These are phyloP conservation scores for Tragelaphus strepsiceros DNA, from an alignment of 2,113 vertebrate species.

Conservation along the genomic window DNA sequence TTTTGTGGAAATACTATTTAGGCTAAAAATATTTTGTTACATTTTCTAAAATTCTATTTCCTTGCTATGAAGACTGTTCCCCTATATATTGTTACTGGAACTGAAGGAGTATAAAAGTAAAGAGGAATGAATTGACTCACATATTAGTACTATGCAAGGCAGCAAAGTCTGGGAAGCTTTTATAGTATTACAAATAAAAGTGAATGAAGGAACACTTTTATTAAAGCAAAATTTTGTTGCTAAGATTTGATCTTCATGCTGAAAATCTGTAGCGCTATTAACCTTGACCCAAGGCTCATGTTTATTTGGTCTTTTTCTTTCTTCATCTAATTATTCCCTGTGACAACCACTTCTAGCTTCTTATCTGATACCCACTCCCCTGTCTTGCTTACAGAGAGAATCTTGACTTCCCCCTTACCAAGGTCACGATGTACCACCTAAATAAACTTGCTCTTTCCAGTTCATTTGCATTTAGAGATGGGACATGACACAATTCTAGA, in stretches of 20 bases:
- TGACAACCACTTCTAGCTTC: neutral
- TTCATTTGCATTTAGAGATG: neutral
- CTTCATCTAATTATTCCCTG: neutral
- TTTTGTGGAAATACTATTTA: neutral
- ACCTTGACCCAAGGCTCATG: neutral
- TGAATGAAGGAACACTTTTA: neutral
- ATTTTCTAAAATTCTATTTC: constrained; percentile 48
- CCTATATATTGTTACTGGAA: neutral
- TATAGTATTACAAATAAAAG: neutral
- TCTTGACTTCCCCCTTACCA: neutral
- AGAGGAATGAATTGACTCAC: constrained; percentile 33
- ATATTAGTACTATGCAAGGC: constrained; percentile 1
- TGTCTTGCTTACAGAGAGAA: neutral
- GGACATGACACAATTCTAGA: neutral
- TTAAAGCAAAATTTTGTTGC: neutral
- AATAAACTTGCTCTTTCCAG: neutral
- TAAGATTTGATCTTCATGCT: neutral
- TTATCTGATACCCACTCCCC: neutral
- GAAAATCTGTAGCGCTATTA: neutral
- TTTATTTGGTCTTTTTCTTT: neutral
- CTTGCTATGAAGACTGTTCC: constrained; percentile 9
- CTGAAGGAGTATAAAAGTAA: constrained; percentile 8
- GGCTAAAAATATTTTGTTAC: constrained; percentile 57
- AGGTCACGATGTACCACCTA: neutral
- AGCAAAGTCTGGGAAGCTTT: constrained; percentile 43